Conservation (phyloP, 2,888 invertebrate genomes). For the Thelaira solivaga region DNA sequence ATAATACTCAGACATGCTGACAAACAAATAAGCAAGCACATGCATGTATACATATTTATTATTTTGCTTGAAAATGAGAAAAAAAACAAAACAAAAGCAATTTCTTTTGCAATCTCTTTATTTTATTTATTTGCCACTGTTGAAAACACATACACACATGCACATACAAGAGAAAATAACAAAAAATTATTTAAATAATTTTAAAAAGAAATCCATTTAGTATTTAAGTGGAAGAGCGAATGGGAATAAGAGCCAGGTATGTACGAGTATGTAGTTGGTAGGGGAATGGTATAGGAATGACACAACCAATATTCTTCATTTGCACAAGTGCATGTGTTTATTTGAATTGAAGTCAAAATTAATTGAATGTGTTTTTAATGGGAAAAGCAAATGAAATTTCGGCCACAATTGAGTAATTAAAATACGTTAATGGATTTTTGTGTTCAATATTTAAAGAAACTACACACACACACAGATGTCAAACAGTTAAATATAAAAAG, state of each 20-base stretch:
- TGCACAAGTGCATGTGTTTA: background rate
- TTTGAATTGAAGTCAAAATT: constrained; percentile 26
- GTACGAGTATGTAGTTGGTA: too few relatives aligned
- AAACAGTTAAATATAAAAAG: too few relatives aligned
- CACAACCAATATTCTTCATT: background rate
- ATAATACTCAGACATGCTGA: constrained; percentile 2
- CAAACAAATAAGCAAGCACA: constrained; percentile 5
- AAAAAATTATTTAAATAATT: constrained; percentile 33
- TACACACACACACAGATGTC: background rate
- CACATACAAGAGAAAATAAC: constrained; percentile 14
- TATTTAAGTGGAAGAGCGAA: too few relatives aligned
- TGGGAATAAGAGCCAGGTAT: background rate
- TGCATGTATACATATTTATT: constrained; percentile 19
- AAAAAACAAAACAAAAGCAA: background rate
- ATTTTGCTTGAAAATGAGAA: constrained; percentile 10
- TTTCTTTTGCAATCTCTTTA: constrained; percentile 18
- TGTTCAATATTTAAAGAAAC: constrained; percentile 40
- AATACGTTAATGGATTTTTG: constrained; percentile 27
- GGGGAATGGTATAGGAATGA: too few relatives aligned
- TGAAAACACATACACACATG: too few relatives aligned
- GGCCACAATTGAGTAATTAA: constrained; percentile 38
- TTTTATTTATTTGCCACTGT: constrained; percentile 38
- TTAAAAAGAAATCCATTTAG: constrained; percentile 2
- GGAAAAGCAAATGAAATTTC: constrained; percentile 24
- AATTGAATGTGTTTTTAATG: constrained; percentile 28